Evolutionary conservation across 1,140 invertebrate species (phyloP), one percentile per base, ranked within the genome.

Genomic region (Gryllus bimaculatus): DNA sequence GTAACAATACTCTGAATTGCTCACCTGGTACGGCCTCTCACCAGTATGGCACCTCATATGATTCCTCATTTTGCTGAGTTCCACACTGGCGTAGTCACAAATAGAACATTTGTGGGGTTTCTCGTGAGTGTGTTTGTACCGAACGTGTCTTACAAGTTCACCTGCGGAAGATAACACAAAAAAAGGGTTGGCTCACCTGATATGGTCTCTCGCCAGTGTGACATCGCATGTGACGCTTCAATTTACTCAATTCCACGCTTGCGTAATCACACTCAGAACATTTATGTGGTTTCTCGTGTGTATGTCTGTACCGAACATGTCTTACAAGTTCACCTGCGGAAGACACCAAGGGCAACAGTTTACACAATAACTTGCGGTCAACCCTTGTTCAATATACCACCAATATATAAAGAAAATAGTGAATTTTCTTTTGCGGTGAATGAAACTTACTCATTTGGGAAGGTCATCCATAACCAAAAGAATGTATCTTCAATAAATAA

Each of bases 191-290:
- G 73, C 80, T 80, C 87, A 92, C 90, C 87, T 93, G 92, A 86
- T 94, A 94, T 12, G 93, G 93, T 76, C 92, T 87, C 85, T 93
- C 94, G 78, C 93, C 95, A 1, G 95, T 98, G 84, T 98, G 96
- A 84, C 95, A 97, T 47, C 96, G 90, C 84, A 98, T 96, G 84
- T 98, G 97, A 74, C 96, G 88, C 79, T 96, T 95, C 48, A 98
- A 85, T 88, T 98, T 98, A 75, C 95, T 96, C 77, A 98, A 85
- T 86, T 98, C 96, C 0, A 98, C 96, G 80, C 95, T 96, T 0
- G 96, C 95, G 86, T 98, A 98, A 85, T 97, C 95, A 87, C 96
- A 98, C 84, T 97, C 95, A 0, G 93, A 90, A 85, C 96, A 98
- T 85, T 95, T 95, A 84, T 98, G 96, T 0, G 96, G 96, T 85